phyloP scores from a whole-genome alignment of 2,888 invertebrate genomes.

The Caenorhabditis sp. region DNA sequence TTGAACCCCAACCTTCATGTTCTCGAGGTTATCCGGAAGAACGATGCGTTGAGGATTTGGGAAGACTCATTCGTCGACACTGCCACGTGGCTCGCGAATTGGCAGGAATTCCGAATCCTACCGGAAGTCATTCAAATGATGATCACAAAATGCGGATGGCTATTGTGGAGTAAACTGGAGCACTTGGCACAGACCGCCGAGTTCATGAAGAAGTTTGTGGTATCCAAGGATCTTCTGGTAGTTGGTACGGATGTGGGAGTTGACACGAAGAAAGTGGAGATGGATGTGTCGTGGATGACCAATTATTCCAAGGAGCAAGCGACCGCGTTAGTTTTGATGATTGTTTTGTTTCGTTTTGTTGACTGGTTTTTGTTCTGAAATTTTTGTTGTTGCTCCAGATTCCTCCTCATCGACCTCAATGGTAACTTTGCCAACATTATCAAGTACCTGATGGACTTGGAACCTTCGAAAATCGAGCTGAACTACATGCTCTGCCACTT shows the following conservation, averaged over 20 bases:
- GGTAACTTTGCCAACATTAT: conserved; percentile 1
- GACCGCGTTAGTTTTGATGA: conserved; percentile 3
- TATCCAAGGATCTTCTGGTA: neutral
- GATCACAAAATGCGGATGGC: conserved; percentile 3
- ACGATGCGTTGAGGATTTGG: neutral
- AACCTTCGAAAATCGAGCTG: conserved; percentile 20
- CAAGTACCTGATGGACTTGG: conserved; percentile 5
- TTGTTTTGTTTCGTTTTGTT: neutral
- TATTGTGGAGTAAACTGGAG: conserved; percentile 7
- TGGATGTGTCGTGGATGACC: conserved; percentile 11
- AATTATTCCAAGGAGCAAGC: conserved; percentile 29
- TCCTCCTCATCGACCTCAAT: neutral
- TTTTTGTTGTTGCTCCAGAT: conserved; percentile 5
- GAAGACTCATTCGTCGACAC: conserved; percentile 1
- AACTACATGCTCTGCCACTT: conserved; percentile 46
- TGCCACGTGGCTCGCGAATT: conserved; percentile 18
- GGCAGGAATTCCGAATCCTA: neutral
- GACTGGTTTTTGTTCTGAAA: neutral
- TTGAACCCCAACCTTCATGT: neutral
- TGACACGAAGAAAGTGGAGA: neutral
- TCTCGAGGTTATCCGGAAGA: neutral
- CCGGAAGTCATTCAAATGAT: neutral
- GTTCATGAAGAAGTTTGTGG: neutral
- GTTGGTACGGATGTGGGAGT: neutral
- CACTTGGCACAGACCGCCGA: conserved; percentile 13